Evolutionary conservation across 2,113 vertebrate species (phyloP), one percentile per base, ranked within the genome.

Genomic region (Clarias gariepinus): DNA sequence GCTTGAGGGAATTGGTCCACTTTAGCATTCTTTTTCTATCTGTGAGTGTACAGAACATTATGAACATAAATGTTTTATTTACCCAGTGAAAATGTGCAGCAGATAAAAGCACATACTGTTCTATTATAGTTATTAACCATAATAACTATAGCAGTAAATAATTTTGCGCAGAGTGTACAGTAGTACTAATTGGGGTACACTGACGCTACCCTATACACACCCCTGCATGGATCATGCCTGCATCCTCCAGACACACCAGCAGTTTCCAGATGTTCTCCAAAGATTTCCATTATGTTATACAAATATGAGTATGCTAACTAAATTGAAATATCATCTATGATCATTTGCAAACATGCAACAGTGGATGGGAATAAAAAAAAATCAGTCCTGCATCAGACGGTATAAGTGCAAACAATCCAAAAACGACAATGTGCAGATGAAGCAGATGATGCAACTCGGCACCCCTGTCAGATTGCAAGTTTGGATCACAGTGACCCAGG

Each of bases 201-300:
- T n/a, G 41, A n/a, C 11, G 10, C 71, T 74, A 76, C 23, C 4
- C 23, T 47, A n/a, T 25, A 4, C 41, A 41, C 33, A 73, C 73
- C 73, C 73, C 73, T n/a, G 11, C 47, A 18, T 28, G 12, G 47
- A 55, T n/a, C 47, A 77, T 77, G 74, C n/a, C 53, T 23, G 53
- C 74, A 77, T 77, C 74, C 13, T 77, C 74, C 74, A 77, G 74
- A 53, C 74, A 55, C 25, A n/a, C 23, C 41, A 52, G 73, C 73
- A 76, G 23, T n/a, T n/a, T 76, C 41, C 73, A 53, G 74, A 74
- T 41, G n/a, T 47, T 47, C 47, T 7, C 7, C 21, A 74, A 74
- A 25, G 41, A 55, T n/a, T 25, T 77, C 28, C 6, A 55, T 77
- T 77, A n/a, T 52, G 53, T 77, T 16, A 77, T 23, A 25, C 47